These are phyloP conservation scores for Pelecanus crispus DNA, from an alignment of 2,113 vertebrate species.

Conservation along the genomic window DNA sequence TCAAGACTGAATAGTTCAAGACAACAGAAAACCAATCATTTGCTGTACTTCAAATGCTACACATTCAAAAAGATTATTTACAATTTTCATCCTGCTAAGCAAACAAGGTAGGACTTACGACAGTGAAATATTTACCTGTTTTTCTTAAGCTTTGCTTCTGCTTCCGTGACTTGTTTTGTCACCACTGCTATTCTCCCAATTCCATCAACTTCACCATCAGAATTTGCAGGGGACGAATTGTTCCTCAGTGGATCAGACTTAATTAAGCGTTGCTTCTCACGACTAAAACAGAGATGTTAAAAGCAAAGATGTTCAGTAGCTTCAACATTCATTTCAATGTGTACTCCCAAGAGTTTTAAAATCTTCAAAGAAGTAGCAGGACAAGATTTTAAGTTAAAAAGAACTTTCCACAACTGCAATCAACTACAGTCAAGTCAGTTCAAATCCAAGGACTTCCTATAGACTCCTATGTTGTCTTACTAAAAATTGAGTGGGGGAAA, in stretches of 20 bases:
- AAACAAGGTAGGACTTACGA: background rate
- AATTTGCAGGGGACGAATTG: constrained; percentile 64
- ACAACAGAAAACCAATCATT: rapidly evolving
- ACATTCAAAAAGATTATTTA: background rate
- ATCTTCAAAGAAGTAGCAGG: background rate
- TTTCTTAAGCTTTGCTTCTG: constrained; percentile 83
- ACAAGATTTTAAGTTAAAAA: background rate
- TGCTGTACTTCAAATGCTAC: background rate
- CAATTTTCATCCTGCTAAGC: background rate
- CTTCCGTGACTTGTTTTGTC: constrained; percentile 78
- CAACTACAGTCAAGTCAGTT: background rate
- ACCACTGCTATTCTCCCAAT: constrained; percentile 71
- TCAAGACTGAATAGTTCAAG: background rate
- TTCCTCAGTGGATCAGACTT: constrained; percentile 72
- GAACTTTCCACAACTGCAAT: background rate
- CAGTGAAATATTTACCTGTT: constrained; percentile 76
- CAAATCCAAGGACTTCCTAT: background rate
- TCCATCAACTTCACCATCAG: constrained; percentile 73
- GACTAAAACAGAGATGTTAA: constrained; percentile 63
- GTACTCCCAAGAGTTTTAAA: background rate
- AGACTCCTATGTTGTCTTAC: background rate
- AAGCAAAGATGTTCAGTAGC: background rate
- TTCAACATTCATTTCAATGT: background rate
- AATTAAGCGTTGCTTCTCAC: constrained; percentile 86
- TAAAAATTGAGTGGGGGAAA: background rate